phyloP scores from a whole-genome alignment of 1,140 invertebrate species.

The Drosophila sp. region DNA sequence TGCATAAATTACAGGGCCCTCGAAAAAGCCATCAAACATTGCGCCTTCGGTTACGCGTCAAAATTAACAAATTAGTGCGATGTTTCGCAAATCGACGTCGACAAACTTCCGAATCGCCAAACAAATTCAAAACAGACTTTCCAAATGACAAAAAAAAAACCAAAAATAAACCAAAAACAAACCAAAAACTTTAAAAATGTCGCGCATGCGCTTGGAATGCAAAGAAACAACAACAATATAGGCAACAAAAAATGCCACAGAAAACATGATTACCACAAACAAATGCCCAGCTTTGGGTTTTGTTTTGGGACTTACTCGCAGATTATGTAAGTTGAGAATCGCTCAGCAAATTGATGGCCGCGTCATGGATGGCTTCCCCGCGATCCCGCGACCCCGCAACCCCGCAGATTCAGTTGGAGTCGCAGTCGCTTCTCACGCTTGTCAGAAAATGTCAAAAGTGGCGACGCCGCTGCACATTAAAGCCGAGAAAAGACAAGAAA shows the following conservation, averaged over 20 bases:
- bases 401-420: constrained; percentile 5
- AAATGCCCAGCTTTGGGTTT: constrained; percentile 20
- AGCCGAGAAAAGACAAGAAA: constrained; percentile 29
- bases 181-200: constrained; percentile 45
- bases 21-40: constrained; percentile 65
- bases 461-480: constrained; percentile 60
- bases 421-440: constrained; percentile 71
- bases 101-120: constrained; percentile 69
- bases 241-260: constrained; percentile 7
- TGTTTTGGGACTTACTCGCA: constrained; percentile 13
- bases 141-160: constrained; percentile 56
- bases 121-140: constrained; percentile 60
- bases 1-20: constrained; percentile 61
- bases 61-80: constrained; percentile 82
- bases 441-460: constrained; percentile 82
- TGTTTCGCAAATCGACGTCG: constrained; percentile 73
- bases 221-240: constrained; percentile 28
- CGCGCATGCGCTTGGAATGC: constrained; percentile 70
- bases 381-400: not conserved
- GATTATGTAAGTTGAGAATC: constrained; percentile 53
- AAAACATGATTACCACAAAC: constrained; percentile 8
- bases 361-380: constrained; percentile 37
- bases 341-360: constrained; percentile 63
- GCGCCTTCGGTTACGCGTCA: constrained; percentile 71
- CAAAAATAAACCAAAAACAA: constrained; percentile 34